phyloP scores from a whole-genome alignment of 2,797 vertebrate genomes.

The Paedocypris micromegethes region DNA sequence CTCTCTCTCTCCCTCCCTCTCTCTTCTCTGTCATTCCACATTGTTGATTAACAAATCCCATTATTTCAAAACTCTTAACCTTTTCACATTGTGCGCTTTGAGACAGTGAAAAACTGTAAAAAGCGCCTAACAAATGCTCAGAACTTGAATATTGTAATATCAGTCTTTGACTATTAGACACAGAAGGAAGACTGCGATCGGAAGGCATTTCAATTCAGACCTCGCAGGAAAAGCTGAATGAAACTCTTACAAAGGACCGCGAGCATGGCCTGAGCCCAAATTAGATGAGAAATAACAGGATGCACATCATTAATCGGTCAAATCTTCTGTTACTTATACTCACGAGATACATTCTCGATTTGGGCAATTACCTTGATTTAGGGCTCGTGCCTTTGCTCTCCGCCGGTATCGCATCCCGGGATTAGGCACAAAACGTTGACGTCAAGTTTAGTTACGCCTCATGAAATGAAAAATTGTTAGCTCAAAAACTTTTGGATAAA shows the following conservation, averaged over 20 bases:
- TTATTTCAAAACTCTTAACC: too few relatives aligned
- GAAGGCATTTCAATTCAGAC: conserved; percentile 25
- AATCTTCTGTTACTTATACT: background rate
- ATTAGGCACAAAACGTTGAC: background rate
- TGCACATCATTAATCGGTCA: conserved; percentile 9
- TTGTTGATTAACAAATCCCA: too few relatives aligned
- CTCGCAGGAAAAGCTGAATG: conserved; percentile 33
- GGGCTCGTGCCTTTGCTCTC: background rate
- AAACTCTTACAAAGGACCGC: conserved; percentile 11
- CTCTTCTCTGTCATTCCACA: too few relatives aligned
- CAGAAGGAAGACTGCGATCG: background rate
- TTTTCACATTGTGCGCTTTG: too few relatives aligned
- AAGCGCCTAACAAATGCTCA: too few relatives aligned
- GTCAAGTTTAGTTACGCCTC: conserved; percentile 11
- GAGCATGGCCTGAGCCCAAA: conserved; percentile 6
- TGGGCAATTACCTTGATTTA: conserved; percentile 7
- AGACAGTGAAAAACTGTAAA: too few relatives aligned
- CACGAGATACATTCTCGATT: background rate
- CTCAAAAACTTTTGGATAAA: conserved; percentile 49
- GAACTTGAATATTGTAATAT: too few relatives aligned
- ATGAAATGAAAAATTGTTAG: conserved; percentile 36
- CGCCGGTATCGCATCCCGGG: background rate
- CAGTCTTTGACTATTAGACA: conserved; percentile 25
- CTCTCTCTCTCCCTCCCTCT: too few relatives aligned
- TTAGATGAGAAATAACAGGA: conserved; percentile 18